These are phyloP conservation scores for Diarsia dahlii DNA, from an alignment of 2,888 invertebrate genomes.

Conservation along the genomic window DNA sequence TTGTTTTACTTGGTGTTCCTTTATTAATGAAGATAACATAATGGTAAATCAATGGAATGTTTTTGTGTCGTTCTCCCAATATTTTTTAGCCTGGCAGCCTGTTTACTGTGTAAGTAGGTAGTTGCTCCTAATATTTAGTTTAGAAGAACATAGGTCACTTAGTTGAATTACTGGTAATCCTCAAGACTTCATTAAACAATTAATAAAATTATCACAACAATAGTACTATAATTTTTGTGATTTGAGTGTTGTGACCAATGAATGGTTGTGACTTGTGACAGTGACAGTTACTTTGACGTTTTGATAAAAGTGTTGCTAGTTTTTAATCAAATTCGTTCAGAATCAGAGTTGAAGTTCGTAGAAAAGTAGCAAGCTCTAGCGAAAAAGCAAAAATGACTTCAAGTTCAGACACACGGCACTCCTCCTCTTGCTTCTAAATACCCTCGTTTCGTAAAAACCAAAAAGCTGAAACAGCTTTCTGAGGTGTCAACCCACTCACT, in stretches of 20 bases:
- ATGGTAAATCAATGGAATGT: conserved; percentile 65
- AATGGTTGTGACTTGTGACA: no score
- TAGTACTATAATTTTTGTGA: neutral
- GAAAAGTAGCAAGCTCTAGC: no score
- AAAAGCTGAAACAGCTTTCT: no score
- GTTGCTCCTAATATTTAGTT: conserved; percentile 5
- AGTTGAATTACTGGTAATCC: neutral
- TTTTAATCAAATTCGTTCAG: conserved; percentile 13
- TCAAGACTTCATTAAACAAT: neutral
- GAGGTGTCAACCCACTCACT: no score
- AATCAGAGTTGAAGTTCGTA: neutral
- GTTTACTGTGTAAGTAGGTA: neutral
- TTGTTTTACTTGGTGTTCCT: conserved; percentile 96
- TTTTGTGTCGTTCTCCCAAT: conserved; percentile 5
- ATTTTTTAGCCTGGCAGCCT: neutral
- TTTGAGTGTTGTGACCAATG: neutral
- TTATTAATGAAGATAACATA: conserved; percentile 96
- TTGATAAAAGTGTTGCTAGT: conserved; percentile 7
- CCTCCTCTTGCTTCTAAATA: no score
- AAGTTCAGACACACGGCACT: no score
- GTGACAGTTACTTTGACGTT: neutral
- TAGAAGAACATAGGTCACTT: neutral
- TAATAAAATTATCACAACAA: conserved; percentile 3
- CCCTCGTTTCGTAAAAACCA: no score
- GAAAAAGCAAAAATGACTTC: no score